These are phyloP conservation scores for Seriola dumerili DNA, from an alignment of 2,113 vertebrate species.

Conservation along the genomic window DNA sequence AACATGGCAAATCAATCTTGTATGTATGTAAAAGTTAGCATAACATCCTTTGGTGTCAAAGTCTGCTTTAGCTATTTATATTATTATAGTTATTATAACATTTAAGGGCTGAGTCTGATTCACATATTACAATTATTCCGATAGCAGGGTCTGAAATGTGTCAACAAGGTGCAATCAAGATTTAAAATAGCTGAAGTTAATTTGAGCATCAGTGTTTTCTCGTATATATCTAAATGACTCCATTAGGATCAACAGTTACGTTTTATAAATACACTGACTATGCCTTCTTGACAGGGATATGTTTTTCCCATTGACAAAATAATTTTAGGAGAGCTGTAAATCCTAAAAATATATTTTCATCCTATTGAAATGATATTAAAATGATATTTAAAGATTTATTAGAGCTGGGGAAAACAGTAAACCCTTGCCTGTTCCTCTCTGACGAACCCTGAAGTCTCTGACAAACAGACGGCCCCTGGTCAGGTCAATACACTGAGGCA, in stretches of 20 bases:
- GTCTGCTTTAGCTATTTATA: background rate
- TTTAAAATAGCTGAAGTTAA: constrained; percentile 17
- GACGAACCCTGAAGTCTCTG: background rate
- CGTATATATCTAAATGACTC: background rate
- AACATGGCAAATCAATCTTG: background rate
- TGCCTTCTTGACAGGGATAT: background rate
- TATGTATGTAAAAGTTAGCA: background rate
- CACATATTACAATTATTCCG: background rate
- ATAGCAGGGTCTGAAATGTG: background rate
- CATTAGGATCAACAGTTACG: background rate
- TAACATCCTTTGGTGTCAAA: too few species aligned
- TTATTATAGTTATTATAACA: background rate
- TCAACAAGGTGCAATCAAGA: background rate
- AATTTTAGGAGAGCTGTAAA: background rate
- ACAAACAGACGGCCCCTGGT: background rate
- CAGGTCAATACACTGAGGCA: constrained; percentile 28
- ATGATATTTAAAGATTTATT: background rate
- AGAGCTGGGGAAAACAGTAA: background rate
- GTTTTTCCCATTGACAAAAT: background rate
- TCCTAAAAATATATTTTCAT: background rate
- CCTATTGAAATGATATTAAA: background rate
- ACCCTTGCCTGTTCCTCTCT: background rate
- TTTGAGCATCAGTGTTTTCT: constrained; percentile 29
- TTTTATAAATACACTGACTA: background rate
- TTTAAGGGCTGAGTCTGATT: background rate